Conservation (phyloP, 1,140 invertebrate species). For the Mya arenaria region DNA sequence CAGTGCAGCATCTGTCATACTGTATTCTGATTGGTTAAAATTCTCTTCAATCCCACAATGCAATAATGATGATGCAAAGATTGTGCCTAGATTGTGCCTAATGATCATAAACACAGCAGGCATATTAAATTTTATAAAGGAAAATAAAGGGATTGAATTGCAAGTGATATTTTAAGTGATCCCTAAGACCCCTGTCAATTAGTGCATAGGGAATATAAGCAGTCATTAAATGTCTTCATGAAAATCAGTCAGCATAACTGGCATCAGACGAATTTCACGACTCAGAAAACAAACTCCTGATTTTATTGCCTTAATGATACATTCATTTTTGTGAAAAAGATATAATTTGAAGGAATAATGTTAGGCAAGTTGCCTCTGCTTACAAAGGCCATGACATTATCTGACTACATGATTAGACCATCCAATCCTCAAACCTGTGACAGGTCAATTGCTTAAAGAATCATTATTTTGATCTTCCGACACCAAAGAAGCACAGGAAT, state of each 20-base stretch:
- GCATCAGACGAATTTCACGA: conserved; percentile 43
- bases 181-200: conserved; percentile 39
- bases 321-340: conserved; percentile 37
- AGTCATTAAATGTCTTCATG: conserved; percentile 31
- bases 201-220: conserved; percentile 42
- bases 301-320: conserved; percentile 53
- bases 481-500: no score
- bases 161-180: conserved; percentile 34
- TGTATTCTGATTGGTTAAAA: conserved; percentile 49
- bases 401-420: conserved; percentile 21
- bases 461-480: no score
- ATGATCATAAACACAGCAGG: conserved; percentile 51
- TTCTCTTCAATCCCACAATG: conserved; percentile 37
- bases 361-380: background rate
- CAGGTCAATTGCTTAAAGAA: no score
- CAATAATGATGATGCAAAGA: conserved; percentile 49
- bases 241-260: background rate
- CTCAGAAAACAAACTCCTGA: conserved; percentile 19
- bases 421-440: background rate
- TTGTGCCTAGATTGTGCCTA: conserved; percentile 32
- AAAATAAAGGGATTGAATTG: conserved; percentile 52
- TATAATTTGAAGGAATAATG: conserved; percentile 55
- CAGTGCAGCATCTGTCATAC: conserved; percentile 48
- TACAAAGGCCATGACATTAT: conserved; percentile 21
- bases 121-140: conserved; percentile 46